A percentile compares a stretch with the other conserved stretches of the same genome.
Conservation (phyloP, 2,113 vertebrate genomes). For the Ceratotherium simum region DNA sequence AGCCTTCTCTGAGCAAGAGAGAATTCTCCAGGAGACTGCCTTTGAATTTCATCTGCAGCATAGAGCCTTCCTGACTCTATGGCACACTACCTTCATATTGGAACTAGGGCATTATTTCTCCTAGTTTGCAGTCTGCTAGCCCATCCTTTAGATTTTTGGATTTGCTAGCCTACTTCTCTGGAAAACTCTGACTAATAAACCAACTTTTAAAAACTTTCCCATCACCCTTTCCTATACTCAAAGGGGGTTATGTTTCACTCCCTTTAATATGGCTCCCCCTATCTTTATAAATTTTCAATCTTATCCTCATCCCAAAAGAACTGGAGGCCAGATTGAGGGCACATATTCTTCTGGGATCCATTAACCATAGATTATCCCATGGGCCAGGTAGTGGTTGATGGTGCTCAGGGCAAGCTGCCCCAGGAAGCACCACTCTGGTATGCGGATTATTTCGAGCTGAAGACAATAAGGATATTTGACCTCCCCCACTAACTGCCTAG, state of each 20-base stretch:
- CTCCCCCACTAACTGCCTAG: too few relatives aligned
- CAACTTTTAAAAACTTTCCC: neutral
- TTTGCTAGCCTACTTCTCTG: neutral
- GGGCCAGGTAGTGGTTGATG: neutral
- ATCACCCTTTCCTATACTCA: neutral
- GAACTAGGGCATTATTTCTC: neutral
- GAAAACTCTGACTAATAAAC: neutral
- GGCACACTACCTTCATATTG: neutral
- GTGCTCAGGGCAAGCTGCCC: too few relatives aligned
- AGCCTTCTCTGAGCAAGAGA: too few relatives aligned
- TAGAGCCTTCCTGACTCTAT: neutral
- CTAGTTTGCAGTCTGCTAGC: neutral
- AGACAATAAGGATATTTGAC: too few relatives aligned
- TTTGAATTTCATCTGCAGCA: neutral
- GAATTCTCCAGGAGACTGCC: too few relatives aligned
- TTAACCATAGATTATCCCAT: neutral
- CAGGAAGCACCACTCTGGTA: too few relatives aligned
- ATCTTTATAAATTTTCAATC: neutral
- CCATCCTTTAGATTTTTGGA: neutral
- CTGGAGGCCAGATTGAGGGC: neutral
- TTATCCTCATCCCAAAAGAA: neutral
- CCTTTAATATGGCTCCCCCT: neutral
- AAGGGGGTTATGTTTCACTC: neutral
- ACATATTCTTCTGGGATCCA: neutral
- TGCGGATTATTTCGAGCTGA: too few relatives aligned